Evolutionary conservation across 1,140 invertebrate species (phyloP).

Genomic region (Elymnias hypermnestra): DNA sequence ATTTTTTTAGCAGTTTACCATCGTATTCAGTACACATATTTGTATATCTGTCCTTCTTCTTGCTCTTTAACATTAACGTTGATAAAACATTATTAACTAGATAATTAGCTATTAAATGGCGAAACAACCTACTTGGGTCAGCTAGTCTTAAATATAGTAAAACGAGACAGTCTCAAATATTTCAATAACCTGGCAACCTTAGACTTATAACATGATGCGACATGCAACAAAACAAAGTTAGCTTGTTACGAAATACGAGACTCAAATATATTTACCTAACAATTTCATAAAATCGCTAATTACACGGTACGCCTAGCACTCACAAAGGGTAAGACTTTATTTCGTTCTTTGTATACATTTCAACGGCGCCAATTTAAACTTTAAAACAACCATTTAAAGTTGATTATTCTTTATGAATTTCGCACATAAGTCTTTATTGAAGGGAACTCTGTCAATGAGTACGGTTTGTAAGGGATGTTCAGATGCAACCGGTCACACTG

Average conservation of each 20-base stretch:
- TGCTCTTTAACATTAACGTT: too few species aligned
- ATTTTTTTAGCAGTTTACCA: too few species aligned
- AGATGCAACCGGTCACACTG: slow-evolving; percentile 47
- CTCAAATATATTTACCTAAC: slow-evolving; percentile 55
- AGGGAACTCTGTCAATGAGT: slow-evolving; percentile 42
- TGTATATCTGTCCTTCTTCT: too few species aligned
- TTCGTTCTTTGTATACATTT: slow-evolving; percentile 24
- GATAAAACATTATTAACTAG: too few species aligned
- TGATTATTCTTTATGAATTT: slow-evolving; percentile 16
- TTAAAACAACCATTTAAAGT: slow-evolving; percentile 18
- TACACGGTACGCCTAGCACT: slow-evolving; percentile 60
- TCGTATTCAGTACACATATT: too few species aligned
- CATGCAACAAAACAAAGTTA: slow-evolving; percentile 30
- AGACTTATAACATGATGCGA: slow-evolving; percentile 11
- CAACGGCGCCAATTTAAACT: slow-evolving; percentile 16
- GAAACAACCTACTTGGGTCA: too few species aligned
- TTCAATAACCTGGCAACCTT: neutral
- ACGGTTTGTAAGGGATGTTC: slow-evolving; percentile 69
- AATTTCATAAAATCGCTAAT: slow-evolving; percentile 71
- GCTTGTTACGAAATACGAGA: slow-evolving; percentile 31
- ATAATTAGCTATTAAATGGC: too few species aligned
- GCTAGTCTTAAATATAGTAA: too few species aligned
- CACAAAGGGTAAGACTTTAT: slow-evolving; percentile 55
- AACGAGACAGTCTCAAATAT: neutral
- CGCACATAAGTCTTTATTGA: slow-evolving; percentile 26